These are phyloP conservation scores for Eupsilia transversa DNA, from an alignment of 2,888 invertebrate species.

Conservation along the genomic window DNA sequence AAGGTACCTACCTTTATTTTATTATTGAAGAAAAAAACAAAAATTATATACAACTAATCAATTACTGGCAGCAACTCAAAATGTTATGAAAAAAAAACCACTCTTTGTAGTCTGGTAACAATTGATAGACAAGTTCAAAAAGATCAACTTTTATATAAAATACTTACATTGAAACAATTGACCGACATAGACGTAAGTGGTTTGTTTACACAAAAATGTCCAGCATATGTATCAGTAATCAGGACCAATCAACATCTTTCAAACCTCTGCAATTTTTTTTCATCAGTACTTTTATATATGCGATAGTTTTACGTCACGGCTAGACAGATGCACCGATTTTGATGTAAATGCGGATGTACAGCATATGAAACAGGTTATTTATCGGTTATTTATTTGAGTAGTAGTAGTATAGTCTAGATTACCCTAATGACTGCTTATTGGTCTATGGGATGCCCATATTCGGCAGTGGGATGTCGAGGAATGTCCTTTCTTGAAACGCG, in stretches of 20 bases:
- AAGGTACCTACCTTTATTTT: background rate
- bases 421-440: background rate
- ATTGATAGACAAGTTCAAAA: constrained; percentile 4
- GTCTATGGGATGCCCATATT: constrained; percentile 1
- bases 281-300: background rate
- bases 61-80: background rate
- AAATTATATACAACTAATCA: background rate
- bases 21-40: background rate
- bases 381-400: background rate
- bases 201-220: constrained; percentile 13
- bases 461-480: background rate
- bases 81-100: constrained; percentile 5
- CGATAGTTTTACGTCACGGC: background rate
- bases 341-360: no score
- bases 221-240: background rate
- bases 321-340: background rate
- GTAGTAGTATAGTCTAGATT: background rate
- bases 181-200: background rate
- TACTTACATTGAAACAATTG: constrained; percentile 23
- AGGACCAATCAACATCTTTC: background rate
- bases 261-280: background rate
- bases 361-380: background rate
- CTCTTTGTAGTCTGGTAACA: constrained; percentile 2
- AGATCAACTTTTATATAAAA: constrained; percentile 19
- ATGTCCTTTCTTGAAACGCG: background rate